phyloP scores from a whole-genome alignment of 2,113 vertebrate species.

The Dascyllus trimaculatus region DNA sequence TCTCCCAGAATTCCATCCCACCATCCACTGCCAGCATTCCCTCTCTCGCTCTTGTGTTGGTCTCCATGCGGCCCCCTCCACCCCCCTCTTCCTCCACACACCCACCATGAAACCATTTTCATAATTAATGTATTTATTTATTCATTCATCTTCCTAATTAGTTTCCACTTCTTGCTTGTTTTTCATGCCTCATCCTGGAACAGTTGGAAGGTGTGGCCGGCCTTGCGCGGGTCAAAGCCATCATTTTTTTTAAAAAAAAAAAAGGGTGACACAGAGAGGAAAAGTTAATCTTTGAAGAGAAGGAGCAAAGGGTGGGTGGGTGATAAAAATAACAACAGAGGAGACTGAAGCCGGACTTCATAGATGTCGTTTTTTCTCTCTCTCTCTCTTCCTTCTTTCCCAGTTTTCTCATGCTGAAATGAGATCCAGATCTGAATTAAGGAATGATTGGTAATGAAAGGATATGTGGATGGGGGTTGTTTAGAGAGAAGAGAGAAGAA shows the following conservation, averaged over 20 bases:
- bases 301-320: conserved; percentile 22
- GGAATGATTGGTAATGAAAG: conserved; percentile 82
- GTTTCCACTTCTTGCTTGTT: conserved; percentile 47
- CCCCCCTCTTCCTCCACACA: conserved; percentile 26
- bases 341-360: conserved; percentile 72
- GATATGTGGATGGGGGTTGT: conserved; percentile 51
- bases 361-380: conserved; percentile 60
- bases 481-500: conserved; percentile 17
- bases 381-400: conserved; percentile 28
- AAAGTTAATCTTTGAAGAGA: conserved; percentile 71
- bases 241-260: conserved; percentile 22
- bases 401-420: conserved; percentile 78
- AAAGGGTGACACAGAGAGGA: conserved; percentile 29
- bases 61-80: too few species aligned
- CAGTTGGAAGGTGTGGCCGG: conserved; percentile 15
- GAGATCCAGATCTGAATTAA: conserved; percentile 83
- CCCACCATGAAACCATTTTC: conserved; percentile 67
- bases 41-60: conserved; percentile 21
- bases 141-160: conserved; percentile 74
- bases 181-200: conserved; percentile 48
- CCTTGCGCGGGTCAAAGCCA: conserved; percentile 47
- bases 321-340: conserved; percentile 81
- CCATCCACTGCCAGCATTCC: conserved; percentile 63
- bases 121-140: conserved; percentile 70
- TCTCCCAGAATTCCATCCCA: conserved; percentile 78